Evolutionary conservation across 2,113 vertebrate genomes (phyloP), one percentile per base, ranked within the genome.

Genomic region (Chloropsis cyanopogon): DNA sequence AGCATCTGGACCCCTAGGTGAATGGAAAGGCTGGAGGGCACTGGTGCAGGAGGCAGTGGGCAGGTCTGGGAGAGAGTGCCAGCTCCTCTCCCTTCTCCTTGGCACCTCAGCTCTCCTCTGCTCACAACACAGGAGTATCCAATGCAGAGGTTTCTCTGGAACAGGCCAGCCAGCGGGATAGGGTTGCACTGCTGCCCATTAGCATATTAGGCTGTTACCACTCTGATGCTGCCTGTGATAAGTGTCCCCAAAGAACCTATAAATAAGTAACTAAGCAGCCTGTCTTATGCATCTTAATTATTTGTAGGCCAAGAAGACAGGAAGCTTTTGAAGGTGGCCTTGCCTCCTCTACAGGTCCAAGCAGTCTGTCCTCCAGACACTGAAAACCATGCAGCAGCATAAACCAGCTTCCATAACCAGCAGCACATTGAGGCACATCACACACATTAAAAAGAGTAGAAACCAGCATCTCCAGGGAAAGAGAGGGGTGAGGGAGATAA

Each of bases 241-340:
- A 90, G 88, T 90, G 92, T 83, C 56, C 59, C 71, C 10, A 4
- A 75, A 78, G 76, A 92, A 63, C 31, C 85, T 82, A 73, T 86
- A 93, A 95, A 95, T 90, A 97, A 83, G 79, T 86, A 92, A 79
- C 56, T 75, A 69, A 92, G 64, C 64, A 78, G 71, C 68, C 87
- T 68, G 54, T 70, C 79, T 86, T 59, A 91, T 9, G 28, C 44
- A 66, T 88, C 56, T 82, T 90, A 88, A 63, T 77, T 85, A 83
- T 53, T 63, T 2, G 2, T 15, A 64, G 35, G 33, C 50, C 78
- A 65, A 91, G 86, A 79, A 80, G 85, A 66, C 29, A 59, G 59
- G 39, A 70, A 79, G 37, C 12, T n/a, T 80, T 28, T 77, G 54
- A 47, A 93, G 22, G 39, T 49, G n/a, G 70, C 46, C 47, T 75